phyloP scores from a whole-genome alignment of 1,140 invertebrate genomes.

The Atta colombica region DNA sequence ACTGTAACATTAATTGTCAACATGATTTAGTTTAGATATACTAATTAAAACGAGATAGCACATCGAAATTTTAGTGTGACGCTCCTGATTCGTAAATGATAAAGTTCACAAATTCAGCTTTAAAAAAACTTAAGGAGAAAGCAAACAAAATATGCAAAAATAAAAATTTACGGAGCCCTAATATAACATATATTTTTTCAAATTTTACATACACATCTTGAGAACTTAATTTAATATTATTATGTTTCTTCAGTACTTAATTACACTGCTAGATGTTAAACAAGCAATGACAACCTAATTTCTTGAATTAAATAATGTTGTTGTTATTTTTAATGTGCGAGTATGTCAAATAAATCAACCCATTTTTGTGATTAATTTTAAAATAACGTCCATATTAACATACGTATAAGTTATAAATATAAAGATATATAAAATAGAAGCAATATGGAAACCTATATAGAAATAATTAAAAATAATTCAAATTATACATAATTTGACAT shows the following conservation, averaged over 20 bases:
- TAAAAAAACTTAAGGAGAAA: neutral
- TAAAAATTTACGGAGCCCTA: neutral
- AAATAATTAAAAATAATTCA: too few species aligned
- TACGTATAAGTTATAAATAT: too few species aligned
- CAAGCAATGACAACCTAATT: too few species aligned
- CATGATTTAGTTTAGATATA: neutral
- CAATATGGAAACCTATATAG: too few species aligned
- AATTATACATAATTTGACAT: too few species aligned
- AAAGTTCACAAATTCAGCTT: neutral
- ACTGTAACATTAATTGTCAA: conserved; percentile 20
- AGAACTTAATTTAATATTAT: neutral
- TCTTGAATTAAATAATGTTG: too few species aligned
- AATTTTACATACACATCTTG: neutral
- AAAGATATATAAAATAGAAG: too few species aligned
- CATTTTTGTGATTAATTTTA: too few species aligned
- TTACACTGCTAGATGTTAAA: neutral
- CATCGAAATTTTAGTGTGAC: neutral
- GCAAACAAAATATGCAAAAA: neutral
- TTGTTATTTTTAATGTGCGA: too few species aligned
- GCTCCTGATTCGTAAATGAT: neutral
- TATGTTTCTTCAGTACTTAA: neutral
- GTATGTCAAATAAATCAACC: too few species aligned
- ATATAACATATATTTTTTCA: neutral
- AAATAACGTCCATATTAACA: too few species aligned
- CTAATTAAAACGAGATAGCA: neutral